Conservation (phyloP, 1,140 invertebrate genomes). For the Cydia pomonella region DNA sequence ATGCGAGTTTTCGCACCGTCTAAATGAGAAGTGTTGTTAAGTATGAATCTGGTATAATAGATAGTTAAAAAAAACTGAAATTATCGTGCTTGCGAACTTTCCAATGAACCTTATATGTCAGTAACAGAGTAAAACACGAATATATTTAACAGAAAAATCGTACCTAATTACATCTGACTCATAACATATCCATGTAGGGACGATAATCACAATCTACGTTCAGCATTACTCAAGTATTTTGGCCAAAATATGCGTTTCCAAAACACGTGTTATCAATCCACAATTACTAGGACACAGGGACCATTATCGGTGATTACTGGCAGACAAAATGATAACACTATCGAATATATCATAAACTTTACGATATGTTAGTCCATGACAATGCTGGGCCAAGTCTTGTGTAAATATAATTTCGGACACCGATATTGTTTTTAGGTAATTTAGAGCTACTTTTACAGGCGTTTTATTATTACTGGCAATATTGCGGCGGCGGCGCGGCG, state of each 20-base stretch:
- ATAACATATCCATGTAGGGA: background rate
- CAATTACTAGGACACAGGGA: conserved; percentile 41
- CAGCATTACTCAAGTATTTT: conserved; percentile 21
- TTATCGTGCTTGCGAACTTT: too few species aligned
- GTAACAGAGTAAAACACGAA: too few species aligned
- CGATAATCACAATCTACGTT: conserved; percentile 2
- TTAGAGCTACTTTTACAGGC: conserved; percentile 1
- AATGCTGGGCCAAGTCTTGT: conserved; percentile 60
- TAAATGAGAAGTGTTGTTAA: too few species aligned
- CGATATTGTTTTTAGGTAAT: conserved; percentile 29
- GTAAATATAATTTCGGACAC: conserved; percentile 62
- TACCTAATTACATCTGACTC: background rate
- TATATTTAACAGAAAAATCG: background rate
- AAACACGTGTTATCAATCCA: conserved; percentile 36
- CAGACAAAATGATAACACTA: conserved; percentile 69
- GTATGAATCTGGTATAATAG: too few species aligned
- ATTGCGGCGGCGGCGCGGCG: conserved; percentile 12
- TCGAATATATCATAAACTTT: conserved; percentile 64
- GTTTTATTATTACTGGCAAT: conserved; percentile 21
- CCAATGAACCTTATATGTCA: too few species aligned
- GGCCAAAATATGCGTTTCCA: conserved; percentile 27
- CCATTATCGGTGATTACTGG: conserved; percentile 60
- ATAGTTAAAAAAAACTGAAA: too few species aligned
- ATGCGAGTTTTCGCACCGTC: too few species aligned
- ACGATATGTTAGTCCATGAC: conserved; percentile 54